Conservation (phyloP, 30 jellyfish, hydroid and myxozoan species). For the Cassiopea andromeda region DNA sequence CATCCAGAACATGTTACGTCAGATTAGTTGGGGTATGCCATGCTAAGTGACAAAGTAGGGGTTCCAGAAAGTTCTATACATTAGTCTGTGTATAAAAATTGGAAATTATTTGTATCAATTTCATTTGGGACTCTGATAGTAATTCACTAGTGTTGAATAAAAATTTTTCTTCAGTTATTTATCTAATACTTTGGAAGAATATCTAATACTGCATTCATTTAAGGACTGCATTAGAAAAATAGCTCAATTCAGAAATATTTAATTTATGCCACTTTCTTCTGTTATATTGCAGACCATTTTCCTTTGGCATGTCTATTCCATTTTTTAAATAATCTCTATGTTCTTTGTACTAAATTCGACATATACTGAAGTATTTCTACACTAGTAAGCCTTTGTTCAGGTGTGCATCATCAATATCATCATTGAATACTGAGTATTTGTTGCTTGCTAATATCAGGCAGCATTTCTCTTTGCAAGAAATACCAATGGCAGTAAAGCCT, state of each 20-base stretch:
- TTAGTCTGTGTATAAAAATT: neutral
- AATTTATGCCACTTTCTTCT: neutral
- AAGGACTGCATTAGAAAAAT: neutral
- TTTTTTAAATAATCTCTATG: no score
- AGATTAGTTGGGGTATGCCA: constrained; percentile 37
- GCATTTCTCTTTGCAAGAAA: no score
- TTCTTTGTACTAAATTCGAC: no score
- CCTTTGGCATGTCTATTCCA: no score
- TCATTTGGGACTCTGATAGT: neutral
- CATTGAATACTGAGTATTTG: no score
- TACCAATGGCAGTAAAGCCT: no score
- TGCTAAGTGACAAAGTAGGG: neutral
- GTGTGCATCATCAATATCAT: no score
- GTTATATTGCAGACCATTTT: neutral
- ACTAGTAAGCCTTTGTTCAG: no score
- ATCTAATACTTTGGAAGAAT: no score
- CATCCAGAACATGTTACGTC: constrained; percentile 54
- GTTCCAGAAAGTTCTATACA: neutral
- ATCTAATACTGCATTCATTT: neutral
- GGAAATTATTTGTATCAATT: neutral
- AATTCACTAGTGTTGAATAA: neutral
- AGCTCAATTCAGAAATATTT: no score
- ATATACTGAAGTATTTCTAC: no score
- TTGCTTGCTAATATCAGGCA: no score
- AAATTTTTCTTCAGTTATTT: neutral